These are phyloP conservation scores for Hirtodrosophila confusa DNA, from an alignment of 2,888 invertebrate species.

Conservation along the genomic window DNA sequence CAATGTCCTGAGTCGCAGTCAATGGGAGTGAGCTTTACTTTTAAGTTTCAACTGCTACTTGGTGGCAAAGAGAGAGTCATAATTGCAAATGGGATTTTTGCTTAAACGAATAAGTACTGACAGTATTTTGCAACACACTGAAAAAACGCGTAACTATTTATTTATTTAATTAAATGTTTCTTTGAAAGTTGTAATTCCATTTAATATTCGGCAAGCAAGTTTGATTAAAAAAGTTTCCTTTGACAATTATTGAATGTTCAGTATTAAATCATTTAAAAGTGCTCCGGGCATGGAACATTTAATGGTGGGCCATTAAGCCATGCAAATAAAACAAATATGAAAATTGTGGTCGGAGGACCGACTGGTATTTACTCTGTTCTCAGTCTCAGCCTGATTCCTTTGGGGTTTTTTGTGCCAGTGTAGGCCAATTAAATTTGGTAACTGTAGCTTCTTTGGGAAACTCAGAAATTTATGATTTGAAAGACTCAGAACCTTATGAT, in stretches of 20 bases:
- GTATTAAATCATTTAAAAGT: constrained; percentile 35
- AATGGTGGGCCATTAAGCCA: constrained; percentile 62
- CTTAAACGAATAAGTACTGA: constrained; percentile 42
- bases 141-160: constrained; percentile 26
- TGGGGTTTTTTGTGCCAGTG: too few species aligned
- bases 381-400: too few species aligned
- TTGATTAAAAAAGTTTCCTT: constrained; percentile 65
- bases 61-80: constrained; percentile 61
- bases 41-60: constrained; percentile 55
- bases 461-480: too few species aligned
- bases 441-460: too few species aligned
- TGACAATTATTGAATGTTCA: constrained; percentile 45
- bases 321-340: constrained; percentile 34
- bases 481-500: too few species aligned
- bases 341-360: too few species aligned
- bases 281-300: constrained; percentile 36
- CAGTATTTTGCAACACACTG: constrained; percentile 19
- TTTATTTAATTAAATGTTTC: constrained; percentile 42
- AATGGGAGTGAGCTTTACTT: constrained; percentile 49
- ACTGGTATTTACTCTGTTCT: too few species aligned
- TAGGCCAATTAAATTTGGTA: too few species aligned
- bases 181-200: constrained; percentile 25
- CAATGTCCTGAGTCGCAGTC: constrained; percentile 50
- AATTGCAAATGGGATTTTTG: constrained; percentile 71
- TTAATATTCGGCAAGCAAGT: constrained; percentile 39